Conservation (phyloP, 2,113 vertebrate genomes). For the Tupaia tana region DNA sequence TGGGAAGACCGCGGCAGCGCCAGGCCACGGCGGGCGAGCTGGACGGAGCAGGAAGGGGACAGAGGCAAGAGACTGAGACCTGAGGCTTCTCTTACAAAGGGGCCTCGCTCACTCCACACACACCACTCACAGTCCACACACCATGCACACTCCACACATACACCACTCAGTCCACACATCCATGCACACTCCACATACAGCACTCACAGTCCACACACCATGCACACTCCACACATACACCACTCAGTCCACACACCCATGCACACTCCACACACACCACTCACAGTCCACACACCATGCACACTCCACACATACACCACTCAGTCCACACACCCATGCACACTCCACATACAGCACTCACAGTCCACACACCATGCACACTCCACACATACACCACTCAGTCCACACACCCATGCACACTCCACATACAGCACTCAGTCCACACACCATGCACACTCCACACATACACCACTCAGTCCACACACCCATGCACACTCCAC, state of each 20-base stretch:
- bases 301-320: no score
- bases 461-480: background rate
- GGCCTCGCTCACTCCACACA: no score
- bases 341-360: background rate
- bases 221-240: background rate
- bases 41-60: background rate
- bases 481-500: no score
- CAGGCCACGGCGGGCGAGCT: no score
- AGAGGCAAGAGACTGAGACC: no score
- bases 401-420: background rate
- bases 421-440: background rate
- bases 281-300: no score
- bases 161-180: background rate
- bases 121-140: no score
- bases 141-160: background rate
- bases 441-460: background rate
- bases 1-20: fast-evolving
- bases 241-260: background rate
- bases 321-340: no score
- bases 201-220: background rate
- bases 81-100: background rate
- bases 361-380: background rate
- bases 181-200: background rate
- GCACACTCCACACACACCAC: background rate
- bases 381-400: background rate